phyloP scores from a whole-genome alignment of 2,888 invertebrate genomes.

The Caenorhabditis afra region DNA sequence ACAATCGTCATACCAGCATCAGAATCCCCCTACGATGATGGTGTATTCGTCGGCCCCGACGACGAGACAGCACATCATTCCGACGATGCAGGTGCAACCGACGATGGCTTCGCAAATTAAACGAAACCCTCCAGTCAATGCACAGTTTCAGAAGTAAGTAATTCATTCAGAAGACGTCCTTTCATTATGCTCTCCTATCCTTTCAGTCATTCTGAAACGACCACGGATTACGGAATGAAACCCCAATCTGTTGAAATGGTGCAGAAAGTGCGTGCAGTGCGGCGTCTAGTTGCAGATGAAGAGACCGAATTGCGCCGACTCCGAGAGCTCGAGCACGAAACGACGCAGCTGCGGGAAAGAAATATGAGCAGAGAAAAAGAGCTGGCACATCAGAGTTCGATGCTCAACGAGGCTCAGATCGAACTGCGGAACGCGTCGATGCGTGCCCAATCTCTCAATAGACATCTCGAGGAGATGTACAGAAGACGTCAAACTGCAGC shows the following conservation, averaged over 20 bases:
- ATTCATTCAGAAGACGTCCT: background rate
- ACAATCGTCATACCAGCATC: constrained; percentile 16
- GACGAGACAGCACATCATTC: constrained; percentile 41
- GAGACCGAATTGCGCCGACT: constrained; percentile 72
- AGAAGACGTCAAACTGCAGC: constrained; percentile 82
- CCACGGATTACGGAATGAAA: constrained; percentile 16
- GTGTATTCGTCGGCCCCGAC: constrained; percentile 26
- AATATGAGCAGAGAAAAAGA: constrained; percentile 59
- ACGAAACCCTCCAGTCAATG: constrained; percentile 21
- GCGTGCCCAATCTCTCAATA: constrained; percentile 94
- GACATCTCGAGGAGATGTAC: constrained; percentile 88
- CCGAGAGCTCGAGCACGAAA: constrained; percentile 66
- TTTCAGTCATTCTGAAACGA: constrained; percentile 45
- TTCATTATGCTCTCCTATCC: background rate
- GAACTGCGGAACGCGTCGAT: constrained; percentile 89
- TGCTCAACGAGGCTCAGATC: constrained; percentile 61
- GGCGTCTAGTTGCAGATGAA: constrained; percentile 74
- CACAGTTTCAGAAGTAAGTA: constrained; percentile 41
- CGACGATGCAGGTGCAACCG: constrained; percentile 68
- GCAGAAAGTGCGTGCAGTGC: constrained; percentile 59
- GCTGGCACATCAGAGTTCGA: constrained; percentile 51
- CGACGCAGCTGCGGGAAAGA: constrained; percentile 54
- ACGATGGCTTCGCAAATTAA: constrained; percentile 63
- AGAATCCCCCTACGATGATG: constrained; percentile 18
- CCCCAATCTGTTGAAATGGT: constrained; percentile 48